A percentile compares a stretch with the other conserved stretches of the same genome.
Evolutionary conservation across 2,113 vertebrate species (phyloP).

Genomic region (Lota lota): DNA sequence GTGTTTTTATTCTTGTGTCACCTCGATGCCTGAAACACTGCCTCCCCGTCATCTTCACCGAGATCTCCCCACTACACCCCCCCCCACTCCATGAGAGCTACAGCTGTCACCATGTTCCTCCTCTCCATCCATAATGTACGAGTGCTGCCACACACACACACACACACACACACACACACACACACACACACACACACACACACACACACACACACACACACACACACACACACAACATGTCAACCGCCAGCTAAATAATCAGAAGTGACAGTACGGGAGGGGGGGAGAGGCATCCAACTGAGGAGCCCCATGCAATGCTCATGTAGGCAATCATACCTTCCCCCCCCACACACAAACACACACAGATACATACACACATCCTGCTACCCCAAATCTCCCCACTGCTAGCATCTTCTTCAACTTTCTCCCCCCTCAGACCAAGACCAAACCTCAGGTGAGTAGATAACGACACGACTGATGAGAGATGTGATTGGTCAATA

Average conservation of each 20-base stretch:
- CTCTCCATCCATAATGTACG: not conserved
- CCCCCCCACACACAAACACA: not conserved
- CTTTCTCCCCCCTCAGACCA: too few species aligned
- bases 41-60: not conserved
- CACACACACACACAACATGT: slow-evolving; percentile 48
- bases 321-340: too few species aligned
- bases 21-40: not conserved
- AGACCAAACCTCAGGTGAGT: too few species aligned
- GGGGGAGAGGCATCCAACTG: too few species aligned
- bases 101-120: not conserved
- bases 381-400: not conserved
- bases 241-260: slow-evolving; percentile 71
- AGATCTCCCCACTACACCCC: not conserved
- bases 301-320: too few species aligned
- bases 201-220: not conserved
- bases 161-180: not conserved
- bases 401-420: too few species aligned
- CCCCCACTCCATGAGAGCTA: not conserved
- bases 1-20: not conserved
- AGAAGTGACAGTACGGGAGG: slow-evolving; percentile 18
- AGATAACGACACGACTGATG: too few species aligned
- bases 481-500: too few species aligned
- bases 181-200: not conserved
- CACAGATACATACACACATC: not conserved
- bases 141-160: not conserved